Base-by-base conservation (phyloP, 2,888 invertebrate genomes). In the Diogma glabrata region DNA sequence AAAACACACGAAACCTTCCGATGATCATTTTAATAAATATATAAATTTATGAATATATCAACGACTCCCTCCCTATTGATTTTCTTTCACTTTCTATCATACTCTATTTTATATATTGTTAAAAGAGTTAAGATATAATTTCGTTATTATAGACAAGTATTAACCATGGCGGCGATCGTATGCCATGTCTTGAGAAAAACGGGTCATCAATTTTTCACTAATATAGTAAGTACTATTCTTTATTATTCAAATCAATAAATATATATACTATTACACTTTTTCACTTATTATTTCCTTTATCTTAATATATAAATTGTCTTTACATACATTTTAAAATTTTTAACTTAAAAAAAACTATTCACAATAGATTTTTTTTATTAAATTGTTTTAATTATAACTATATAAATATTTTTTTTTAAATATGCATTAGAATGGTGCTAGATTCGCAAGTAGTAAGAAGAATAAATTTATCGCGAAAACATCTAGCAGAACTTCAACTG, bases 81-180 rank as follows among this genome's bases (percentile, higher is more conserved):
- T 12, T 22, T 43, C 7, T 22, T 43, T 43, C 43, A 22, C 43
- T 43, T 43, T 43, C 43, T 43, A 43, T 4, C 22, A 22, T 7
- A 43, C 3, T 22, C 7, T 22, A 7, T 43, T 40, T 43, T 22
- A 22, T 6, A 5, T 22, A 7, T 22, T 12, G 6, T 43, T 22
- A 22, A 43, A 43, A 6, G 22, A 43, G 43, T n/a, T n/a, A n/a
- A n/a, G n/a, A n/a, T n/a, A n/a, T n/a, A n/a, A n/a, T n/a, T n/a
- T n/a, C n/a, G n/a, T n/a, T n/a, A n/a, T n/a, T n/a, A n/a, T n/a
- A n/a, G n/a, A n/a, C n/a, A n/a, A 47, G 26, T 47, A 47, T 22
- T 33, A 33, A 33, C 72, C 66, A 78, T 78, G 78, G 78, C 78
- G 72, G 75, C 76, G 69, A 70, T 77, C 69, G 72, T 74, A 65